Percentiles rank a stretch among this genome's conserved stretches.
Evolutionary conservation across 2,797 vertebrate genomes (phyloP).

Genomic region (Valencia hispanica): DNA sequence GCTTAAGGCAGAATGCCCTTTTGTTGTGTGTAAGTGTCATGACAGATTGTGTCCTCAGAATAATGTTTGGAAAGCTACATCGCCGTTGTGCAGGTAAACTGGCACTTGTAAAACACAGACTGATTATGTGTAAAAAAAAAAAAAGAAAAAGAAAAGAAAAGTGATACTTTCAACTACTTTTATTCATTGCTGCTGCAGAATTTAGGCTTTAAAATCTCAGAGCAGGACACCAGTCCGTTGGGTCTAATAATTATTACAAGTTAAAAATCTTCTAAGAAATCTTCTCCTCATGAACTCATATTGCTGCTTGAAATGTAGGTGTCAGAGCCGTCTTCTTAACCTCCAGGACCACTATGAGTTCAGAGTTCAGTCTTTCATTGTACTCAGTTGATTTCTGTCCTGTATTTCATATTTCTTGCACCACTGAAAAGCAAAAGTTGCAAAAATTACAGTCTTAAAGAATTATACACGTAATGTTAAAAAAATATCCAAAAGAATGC

Average conservation of each 20-base stretch:
- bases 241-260: background rate
- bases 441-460: background rate
- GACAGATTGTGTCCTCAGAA: no score
- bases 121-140: background rate
- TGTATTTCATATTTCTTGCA: background rate
- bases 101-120: background rate
- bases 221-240: background rate
- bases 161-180: background rate
- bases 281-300: background rate
- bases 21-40: no score
- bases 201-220: background rate
- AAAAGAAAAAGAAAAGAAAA: no score
- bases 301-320: background rate
- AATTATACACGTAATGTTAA: constrained; percentile 16
- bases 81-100: no score
- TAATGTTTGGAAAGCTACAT: no score
- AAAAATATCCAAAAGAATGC: background rate
- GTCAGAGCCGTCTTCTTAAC: background rate
- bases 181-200: background rate
- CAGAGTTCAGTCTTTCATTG: no score
- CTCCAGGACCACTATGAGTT: no score
- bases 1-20: no score
- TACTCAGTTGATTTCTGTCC: no score
- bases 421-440: background rate
- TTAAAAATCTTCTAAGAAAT: background rate